Base-by-base conservation (phyloP, 1,140 invertebrate species). In the Drosophila littoralis region DNA sequence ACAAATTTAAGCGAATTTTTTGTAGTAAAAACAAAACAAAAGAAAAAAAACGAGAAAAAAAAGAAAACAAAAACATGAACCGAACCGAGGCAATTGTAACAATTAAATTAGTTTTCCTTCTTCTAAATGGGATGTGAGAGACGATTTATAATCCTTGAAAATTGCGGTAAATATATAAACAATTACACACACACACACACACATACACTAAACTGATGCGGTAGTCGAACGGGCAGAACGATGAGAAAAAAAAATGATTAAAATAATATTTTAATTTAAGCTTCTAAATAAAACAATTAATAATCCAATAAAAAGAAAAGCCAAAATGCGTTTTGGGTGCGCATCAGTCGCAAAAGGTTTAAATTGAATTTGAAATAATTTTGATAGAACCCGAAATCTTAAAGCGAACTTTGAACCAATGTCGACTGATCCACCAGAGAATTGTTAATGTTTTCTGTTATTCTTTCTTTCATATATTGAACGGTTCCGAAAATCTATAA, bases 181-280 rank as follows among this genome's bases (percentile, higher is more conserved):
- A 63, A 71, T 38, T 71, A 75, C 38, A 71, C 22, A 51, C 45
- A 60, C 70, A 45, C 40, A 55, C 50, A 54, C 55, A 66, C 45
- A 75, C 28, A 73, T 3, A 22, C 22, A 83, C 81, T 85, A 83
- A 85, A 79, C 81, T 80, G 79, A 82, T 79, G 79, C 66, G 64
- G 46, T 82, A 88, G 60, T 75, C 78, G 83, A 68, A 81, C 52
- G 72, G 64, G 57, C 65, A 82, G 84, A 83, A 68, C 45, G 82
- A 86, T 84, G 74, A 84, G n/a, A 77, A 75, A 50, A 48, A 36
- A 61, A 52, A 58, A 86, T 79, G 76, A 86, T 81, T 88, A 80
- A 88, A 88, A 82, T 86, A 88, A 88, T 82, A 89, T 79, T 84
- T 89, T 89, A 89, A 72, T 89, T 89, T 89, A 89, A 89, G 84